phyloP scores from a whole-genome alignment of 2,113 vertebrate genomes.

The Limnothrissa miodon region DNA sequence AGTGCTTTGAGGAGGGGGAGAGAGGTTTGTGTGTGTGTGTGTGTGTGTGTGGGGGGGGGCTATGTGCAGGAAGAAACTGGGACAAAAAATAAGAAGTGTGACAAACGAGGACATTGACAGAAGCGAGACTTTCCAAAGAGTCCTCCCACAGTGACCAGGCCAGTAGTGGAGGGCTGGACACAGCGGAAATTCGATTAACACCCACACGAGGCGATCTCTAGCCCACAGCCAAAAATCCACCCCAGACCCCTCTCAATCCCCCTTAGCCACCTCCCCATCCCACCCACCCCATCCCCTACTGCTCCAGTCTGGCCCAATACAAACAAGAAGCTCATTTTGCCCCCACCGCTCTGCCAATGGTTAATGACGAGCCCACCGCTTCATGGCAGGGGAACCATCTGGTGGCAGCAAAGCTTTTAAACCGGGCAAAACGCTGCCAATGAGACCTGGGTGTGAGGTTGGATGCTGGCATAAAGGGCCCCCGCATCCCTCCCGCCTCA shows the following conservation, averaged over 20 bases:
- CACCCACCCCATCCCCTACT: background rate
- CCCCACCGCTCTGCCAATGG: constrained; percentile 42
- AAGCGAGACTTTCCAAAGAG: constrained; percentile 43
- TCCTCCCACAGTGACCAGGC: constrained; percentile 47
- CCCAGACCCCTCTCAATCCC: constrained; percentile 2
- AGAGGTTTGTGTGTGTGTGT: background rate
- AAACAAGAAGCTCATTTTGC: constrained; percentile 35
- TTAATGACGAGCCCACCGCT: constrained; percentile 59
- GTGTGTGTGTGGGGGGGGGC: background rate
- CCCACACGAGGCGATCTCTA: constrained; percentile 44
- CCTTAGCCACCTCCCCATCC: background rate
- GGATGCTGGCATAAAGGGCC: constrained; percentile 33
- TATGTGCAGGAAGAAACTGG: constrained; percentile 24
- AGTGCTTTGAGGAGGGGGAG: constrained; percentile 42
- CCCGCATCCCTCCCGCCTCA: background rate
- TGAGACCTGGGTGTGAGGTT: constrained; percentile 37
- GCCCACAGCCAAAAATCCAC: constrained; percentile 9
- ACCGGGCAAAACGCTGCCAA: constrained; percentile 53
- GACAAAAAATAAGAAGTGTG: constrained; percentile 41
- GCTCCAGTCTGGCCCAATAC: constrained; percentile 30
- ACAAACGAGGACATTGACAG: constrained; percentile 49
- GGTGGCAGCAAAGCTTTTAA: constrained; percentile 56
- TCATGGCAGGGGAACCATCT: constrained; percentile 58
- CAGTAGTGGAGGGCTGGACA: constrained; percentile 49
- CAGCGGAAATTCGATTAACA: constrained; percentile 60